Conservation (phyloP, 2,888 invertebrate genomes). For the Creontiades dilutus region DNA sequence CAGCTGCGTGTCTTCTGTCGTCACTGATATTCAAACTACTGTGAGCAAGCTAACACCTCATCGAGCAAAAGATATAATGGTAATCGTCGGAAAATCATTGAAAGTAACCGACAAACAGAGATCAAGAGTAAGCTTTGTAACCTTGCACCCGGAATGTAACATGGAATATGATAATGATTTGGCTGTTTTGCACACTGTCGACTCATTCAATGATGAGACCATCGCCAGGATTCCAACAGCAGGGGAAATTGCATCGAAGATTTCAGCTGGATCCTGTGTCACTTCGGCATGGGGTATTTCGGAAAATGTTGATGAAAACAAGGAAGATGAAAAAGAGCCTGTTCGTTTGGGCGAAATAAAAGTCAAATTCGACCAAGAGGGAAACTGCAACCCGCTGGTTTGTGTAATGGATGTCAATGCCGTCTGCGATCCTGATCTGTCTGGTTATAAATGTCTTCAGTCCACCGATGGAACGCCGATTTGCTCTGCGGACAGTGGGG, state of each 20-base stretch:
- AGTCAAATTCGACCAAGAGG: background rate
- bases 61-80: background rate
- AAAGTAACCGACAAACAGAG: background rate
- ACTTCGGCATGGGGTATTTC: conserved; percentile 17
- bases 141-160: conserved; percentile 1
- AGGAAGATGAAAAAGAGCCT: background rate
- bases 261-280: background rate
- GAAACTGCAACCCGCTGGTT: background rate
- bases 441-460: background rate
- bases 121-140: background rate
- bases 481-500: conserved; percentile 8
- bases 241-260: background rate
- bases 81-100: background rate
- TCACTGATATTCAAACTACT: background rate
- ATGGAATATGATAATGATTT: background rate
- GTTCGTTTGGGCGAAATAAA: background rate
- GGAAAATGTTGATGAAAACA: background rate
- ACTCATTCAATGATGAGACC: background rate
- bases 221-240: background rate
- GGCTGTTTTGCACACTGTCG: background rate
- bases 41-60: background rate
- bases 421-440: background rate
- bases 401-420: background rate
- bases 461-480: conserved; percentile 5
- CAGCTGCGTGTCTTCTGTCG: background rate